Base-by-base conservation (phyloP, 2,797 vertebrate genomes). In the Apodemus agrarius region DNA sequence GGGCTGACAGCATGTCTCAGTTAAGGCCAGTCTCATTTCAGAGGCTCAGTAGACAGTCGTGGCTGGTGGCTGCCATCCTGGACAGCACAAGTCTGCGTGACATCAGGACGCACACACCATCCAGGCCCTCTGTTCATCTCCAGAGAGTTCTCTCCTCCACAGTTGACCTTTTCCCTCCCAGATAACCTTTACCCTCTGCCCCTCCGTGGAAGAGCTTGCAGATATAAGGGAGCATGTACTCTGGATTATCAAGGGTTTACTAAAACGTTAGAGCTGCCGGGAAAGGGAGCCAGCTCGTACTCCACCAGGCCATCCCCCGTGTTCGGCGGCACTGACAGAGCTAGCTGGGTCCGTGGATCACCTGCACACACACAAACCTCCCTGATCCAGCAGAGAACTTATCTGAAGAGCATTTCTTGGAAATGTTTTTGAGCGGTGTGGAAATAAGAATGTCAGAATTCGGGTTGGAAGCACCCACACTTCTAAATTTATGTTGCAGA, bases 41-140 rank as follows among this genome's bases (percentile, higher is more conserved):
- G 61, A n/a, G 6, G 22, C 1, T 52, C 46, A 0, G 0, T 4
- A 17, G 67, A 49, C 34, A 3, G 69, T 46, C 1, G 0, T 2
- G 37, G 83, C 49, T 16, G 1, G 16, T 0, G 8, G 57, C 52
- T 21, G 22, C 63, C 8, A 0, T 13, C 0, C 29, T 13, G 19
- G 37, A 57, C 24, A 11, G 6, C 1, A 2, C 2, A 22, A 67
- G 46, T 24, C 49, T 29, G 0, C 7, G 19, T 54, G 16, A 65
- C 24, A 54, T 6, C 10, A 37, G 16, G 49, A 52, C 22, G 52
- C 8, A 4, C 43, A 24, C 40, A 34, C 49, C 14, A 29, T 16
- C 10, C 26, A 12, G 65, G 10, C 26, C 16, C 78, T 7, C 78
- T 13, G 2, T 59, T 2, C 40, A 65, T 67, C 4, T 17, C 31